phyloP scores from a whole-genome alignment of 1,140 invertebrate genomes.

The Brachionus asplanchnoidis region DNA sequence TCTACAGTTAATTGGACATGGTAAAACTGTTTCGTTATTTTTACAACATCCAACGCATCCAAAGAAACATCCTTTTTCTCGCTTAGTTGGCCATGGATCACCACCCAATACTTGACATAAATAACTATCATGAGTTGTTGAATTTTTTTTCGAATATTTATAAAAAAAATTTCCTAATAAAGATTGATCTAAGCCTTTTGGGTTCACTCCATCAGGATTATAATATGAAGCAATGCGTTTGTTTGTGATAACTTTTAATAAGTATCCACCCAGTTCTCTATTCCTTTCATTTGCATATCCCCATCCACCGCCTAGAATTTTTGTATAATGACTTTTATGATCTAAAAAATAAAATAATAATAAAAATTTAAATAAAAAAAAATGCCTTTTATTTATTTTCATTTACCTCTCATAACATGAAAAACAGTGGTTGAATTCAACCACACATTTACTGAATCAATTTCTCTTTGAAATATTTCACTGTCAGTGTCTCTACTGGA shows the following conservation, averaged over 20 bases:
- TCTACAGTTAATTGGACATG: conserved; percentile 25
- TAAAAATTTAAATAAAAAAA: background rate
- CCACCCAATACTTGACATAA: background rate
- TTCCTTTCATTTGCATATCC: background rate
- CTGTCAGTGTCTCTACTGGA: conserved; percentile 10
- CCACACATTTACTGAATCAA: conserved; percentile 21
- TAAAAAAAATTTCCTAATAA: background rate
- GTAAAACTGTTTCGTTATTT: background rate
- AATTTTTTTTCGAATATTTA: background rate
- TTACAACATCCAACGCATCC: background rate
- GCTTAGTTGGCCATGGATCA: conserved; percentile 4
- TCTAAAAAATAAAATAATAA: background rate
- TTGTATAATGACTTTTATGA: background rate
- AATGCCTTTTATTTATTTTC: background rate
- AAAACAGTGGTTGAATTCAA: conserved; percentile 3
- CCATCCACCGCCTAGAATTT: conserved; percentile 19
- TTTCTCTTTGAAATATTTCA: conserved; percentile 2
- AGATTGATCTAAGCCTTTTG: conserved; percentile 22
- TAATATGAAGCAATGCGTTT: background rate
- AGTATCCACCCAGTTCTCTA: background rate
- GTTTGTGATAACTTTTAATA: conserved; percentile 1
- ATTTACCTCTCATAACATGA: conserved; percentile 21
- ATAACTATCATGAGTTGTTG: conserved; percentile 17
- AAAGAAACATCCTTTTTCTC: conserved; percentile 7
- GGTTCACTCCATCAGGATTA: background rate